phyloP scores from a whole-genome alignment of 2,797 vertebrate genomes.

The Pseudochaenichthys georgianus region DNA sequence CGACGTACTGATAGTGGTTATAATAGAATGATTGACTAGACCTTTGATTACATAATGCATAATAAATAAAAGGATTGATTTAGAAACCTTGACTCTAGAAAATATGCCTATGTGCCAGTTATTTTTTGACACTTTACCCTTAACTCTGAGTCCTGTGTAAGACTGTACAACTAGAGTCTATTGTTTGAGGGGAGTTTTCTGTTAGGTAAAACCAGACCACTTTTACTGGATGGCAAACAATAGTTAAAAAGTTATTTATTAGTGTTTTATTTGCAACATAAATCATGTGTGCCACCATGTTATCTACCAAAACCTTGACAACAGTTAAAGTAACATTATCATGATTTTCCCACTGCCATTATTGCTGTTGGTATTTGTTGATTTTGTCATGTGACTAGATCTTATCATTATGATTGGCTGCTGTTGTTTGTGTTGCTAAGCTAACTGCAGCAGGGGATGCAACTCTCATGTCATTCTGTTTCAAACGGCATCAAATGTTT shows the following conservation, averaged over 20 bases:
- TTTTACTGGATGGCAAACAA: not conserved
- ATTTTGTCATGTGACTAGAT: constrained; percentile 19
- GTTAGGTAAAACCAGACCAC: not conserved
- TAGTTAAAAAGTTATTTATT: not conserved
- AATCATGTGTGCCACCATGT: not conserved
- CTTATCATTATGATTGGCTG: not conserved
- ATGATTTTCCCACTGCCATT: not conserved
- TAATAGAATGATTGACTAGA: not conserved
- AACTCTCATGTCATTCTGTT: constrained; percentile 9
- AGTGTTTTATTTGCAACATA: not conserved
- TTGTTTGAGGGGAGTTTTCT: not conserved
- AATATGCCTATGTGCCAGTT: not conserved
- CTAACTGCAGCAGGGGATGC: constrained; percentile 1
- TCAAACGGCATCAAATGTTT: constrained; percentile 34
- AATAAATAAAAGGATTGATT: not conserved
- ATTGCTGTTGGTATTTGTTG: not conserved
- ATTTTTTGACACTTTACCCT: not conserved
- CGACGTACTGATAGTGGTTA: not conserved
- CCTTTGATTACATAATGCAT: not conserved
- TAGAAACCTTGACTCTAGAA: not conserved
- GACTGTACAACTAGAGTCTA: not conserved
- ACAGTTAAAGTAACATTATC: not conserved
- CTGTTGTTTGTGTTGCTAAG: constrained; percentile 9
- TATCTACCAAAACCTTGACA: not conserved
- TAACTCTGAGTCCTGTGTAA: not conserved